These are phyloP conservation scores for Turritopsis rubra DNA, from an alignment of 30 jellyfish, hydroid and myxozoan genomes.

Conservation along the genomic window DNA sequence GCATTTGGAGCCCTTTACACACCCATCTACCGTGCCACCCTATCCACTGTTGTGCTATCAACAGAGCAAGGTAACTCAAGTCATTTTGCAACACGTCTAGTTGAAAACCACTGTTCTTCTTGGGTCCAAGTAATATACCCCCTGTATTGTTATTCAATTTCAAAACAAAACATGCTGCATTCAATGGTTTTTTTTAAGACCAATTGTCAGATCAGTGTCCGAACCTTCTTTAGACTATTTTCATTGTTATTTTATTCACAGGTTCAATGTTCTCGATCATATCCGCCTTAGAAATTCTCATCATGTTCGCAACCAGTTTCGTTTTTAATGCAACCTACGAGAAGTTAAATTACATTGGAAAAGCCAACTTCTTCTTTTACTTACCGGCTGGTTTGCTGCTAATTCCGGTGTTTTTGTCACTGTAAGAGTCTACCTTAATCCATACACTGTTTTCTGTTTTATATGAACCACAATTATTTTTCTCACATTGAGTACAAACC, in stretches of 20 bases:
- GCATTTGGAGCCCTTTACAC: constrained; percentile 3
- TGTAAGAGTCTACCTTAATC: not conserved
- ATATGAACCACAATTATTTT: too few relatives aligned
- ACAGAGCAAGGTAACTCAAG: constrained; percentile 63
- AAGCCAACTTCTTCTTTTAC: constrained; percentile 47
- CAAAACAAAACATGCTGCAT: too few relatives aligned
- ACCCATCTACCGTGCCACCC: constrained; percentile 56
- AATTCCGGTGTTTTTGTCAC: not conserved
- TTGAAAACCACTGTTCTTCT: not conserved
- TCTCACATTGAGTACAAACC: too few relatives aligned
- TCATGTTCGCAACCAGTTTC: constrained; percentile 40
- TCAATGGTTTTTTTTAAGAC: not conserved
- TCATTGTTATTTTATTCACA: not conserved
- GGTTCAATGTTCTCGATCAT: constrained; percentile 68
- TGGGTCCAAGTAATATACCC: too few relatives aligned
- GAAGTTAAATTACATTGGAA: constrained; percentile 22
- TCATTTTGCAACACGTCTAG: not conserved
- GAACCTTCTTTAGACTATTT: too few relatives aligned
- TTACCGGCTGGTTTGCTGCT: constrained; percentile 16
- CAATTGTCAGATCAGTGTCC: not conserved
- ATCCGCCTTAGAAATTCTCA: constrained; percentile 52
- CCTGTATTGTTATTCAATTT: too few relatives aligned
- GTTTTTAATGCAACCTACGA: constrained; percentile 56
- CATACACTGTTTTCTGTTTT: not conserved
- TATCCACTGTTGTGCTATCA: constrained; percentile 58